Base-by-base conservation (phyloP, 2,797 vertebrate genomes). In the Anas capensis region DNA sequence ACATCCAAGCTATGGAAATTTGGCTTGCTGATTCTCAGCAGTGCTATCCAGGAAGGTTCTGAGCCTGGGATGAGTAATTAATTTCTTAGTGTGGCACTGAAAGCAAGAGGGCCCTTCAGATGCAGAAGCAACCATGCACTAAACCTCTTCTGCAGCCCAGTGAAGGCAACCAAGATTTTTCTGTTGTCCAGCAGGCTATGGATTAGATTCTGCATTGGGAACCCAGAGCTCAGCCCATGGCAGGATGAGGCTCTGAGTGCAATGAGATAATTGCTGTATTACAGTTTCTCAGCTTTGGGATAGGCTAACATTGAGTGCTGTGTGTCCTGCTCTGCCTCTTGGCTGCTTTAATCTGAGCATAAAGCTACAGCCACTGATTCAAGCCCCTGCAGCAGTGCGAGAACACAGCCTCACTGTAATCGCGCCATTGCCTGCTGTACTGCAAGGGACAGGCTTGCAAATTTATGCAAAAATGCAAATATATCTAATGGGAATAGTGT, bases 351-450 rank as follows among this genome's bases (percentile, higher is more conserved):
- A 48, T 76, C 73, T 14, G 44, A 38, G 21, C 42, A 12, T 33
- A 77, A 83, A 83, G 33, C 19, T 1, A 0, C 5, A 51, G 14
- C 31, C 44, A 70, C n/a, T 0, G 0, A 57, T 69, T 73, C 33
- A 66, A 49, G 73, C 6, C 18, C 24, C 40, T 33, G 21, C 24
- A 69, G 51, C 5, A 3, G 29, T 54, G 33, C 0, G 0, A 36
- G 36, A 77, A 19, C 38, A 40, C 24, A 75, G 53, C 14, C 26
- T 36, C 11, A n/a, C 48, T 1, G 0, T 7, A 38, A 49, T 48
- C 66, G 48, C 27, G 31, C 54, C 44, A 26, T 40, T 58, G 31
- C 33, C 1, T 0, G 44, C 51, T 5, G 4, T 13, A 10, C 27
- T 70, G 75, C 86, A 58, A 16, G 3, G 26, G 40, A 58, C 54